A percentile compares a stretch with the other conserved stretches of the same genome.
phyloP scores from a whole-genome alignment of 1,140 invertebrate species.

The Scaptomyza graminum region DNA sequence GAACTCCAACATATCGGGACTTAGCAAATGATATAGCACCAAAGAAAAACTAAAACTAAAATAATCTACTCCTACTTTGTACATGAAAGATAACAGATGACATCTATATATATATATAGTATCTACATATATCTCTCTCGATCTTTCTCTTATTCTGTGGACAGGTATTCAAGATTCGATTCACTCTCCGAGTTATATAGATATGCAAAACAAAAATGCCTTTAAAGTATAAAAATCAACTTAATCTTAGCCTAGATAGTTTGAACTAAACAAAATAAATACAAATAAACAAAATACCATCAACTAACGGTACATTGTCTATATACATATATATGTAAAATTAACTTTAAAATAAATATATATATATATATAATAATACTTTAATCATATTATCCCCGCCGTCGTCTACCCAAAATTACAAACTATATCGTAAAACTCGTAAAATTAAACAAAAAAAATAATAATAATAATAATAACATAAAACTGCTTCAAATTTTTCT shows the following conservation, averaged over 20 bases:
- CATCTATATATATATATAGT: not conserved
- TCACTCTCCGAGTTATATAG: conserved; percentile 49
- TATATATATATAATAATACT: conserved; percentile 43
- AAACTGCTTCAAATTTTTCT: conserved; percentile 64
- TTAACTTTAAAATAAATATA: conserved; percentile 33
- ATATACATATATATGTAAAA: conserved; percentile 47
- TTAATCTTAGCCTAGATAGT: conserved; percentile 74
- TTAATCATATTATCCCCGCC: conserved; percentile 81
- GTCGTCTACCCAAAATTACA: conserved; percentile 77
- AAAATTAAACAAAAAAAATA: conserved; percentile 41
- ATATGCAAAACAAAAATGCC: conserved; percentile 43
- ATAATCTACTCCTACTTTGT: conserved; percentile 3
- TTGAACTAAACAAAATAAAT: conserved; percentile 51
- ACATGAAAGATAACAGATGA: conserved; percentile 6
- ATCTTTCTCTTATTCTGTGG: conserved; percentile 30
- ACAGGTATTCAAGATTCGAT: conserved; percentile 26
- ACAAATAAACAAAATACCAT: conserved; percentile 40
- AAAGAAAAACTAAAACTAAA: not conserved
- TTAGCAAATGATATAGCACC: conserved; percentile 13
- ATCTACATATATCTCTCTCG: conserved; percentile 1
- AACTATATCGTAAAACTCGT: conserved; percentile 46
- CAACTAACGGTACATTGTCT: conserved; percentile 69
- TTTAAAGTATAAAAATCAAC: conserved; percentile 53
- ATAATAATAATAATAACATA: conserved; percentile 14
- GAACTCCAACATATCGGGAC: conserved; percentile 68